phyloP scores from a whole-genome alignment of 2,888 invertebrate species.

The Lycaena phlaeas region DNA sequence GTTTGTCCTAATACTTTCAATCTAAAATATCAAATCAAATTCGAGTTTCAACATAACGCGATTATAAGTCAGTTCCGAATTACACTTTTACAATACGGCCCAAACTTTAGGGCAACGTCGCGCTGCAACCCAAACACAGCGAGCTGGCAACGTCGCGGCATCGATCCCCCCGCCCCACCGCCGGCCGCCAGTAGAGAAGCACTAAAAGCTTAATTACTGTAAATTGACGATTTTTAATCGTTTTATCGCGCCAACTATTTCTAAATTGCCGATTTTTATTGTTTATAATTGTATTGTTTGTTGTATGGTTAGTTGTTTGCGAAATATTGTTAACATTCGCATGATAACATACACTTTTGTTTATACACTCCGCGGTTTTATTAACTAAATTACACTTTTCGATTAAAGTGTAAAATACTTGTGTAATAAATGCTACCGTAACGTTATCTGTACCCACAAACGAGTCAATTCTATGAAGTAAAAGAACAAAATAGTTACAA shows the following conservation, averaged over 20 bases:
- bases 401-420: no score
- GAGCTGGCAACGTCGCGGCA: conserved; percentile 60
- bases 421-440: no score
- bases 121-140: conserved; percentile 60
- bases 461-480: no score
- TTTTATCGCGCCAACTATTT: conserved; percentile 11
- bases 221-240: conserved; percentile 31
- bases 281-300: no score
- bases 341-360: no score
- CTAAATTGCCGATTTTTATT: background rate
- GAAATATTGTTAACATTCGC: background rate
- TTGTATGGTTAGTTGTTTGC: background rate
- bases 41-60: conserved; percentile 1
- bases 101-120: conserved; percentile 25
- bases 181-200: conserved; percentile 45
- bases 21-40: no score
- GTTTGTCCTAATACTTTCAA: no score
- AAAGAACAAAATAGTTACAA: no score
- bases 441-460: no score
- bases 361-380: no score
- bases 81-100: conserved; percentile 18
- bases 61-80: conserved; percentile 8
- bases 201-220: conserved; percentile 53
- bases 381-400: no score
- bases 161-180: conserved; percentile 38